Conservation (phyloP, 2,888 invertebrate species). For the Pyrrhia umbra region DNA sequence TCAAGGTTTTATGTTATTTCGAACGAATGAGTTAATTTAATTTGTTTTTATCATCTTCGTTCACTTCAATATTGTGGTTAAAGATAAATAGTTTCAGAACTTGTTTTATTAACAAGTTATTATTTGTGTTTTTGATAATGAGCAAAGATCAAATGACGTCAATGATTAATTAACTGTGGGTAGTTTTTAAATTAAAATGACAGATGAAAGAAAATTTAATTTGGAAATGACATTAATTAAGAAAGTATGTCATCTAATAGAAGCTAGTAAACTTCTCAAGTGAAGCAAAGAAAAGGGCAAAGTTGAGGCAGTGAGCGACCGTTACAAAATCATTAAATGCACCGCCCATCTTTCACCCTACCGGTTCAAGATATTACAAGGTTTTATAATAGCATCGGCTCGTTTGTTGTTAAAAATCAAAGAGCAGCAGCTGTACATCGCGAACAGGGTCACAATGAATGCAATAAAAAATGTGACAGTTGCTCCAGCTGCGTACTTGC, state of each 20-base stretch:
- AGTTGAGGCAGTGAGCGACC: constrained; percentile 55
- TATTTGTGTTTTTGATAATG: constrained; percentile 32
- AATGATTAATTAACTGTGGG: constrained; percentile 25
- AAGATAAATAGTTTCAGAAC: constrained; percentile 24
- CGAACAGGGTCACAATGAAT: constrained; percentile 70
- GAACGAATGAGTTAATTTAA: constrained; percentile 46
- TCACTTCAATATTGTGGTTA: constrained; percentile 28
- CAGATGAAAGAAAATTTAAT: background rate
- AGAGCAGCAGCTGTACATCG: constrained; percentile 81
- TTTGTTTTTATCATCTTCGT: constrained; percentile 45
- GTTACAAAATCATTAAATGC: constrained; percentile 65
- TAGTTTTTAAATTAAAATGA: constrained; percentile 12
- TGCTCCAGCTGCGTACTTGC: constrained; percentile 66
- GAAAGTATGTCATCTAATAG: constrained; percentile 23
- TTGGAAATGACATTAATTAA: constrained; percentile 4
- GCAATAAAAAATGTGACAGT: constrained; percentile 72
- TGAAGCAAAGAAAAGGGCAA: constrained; percentile 45
- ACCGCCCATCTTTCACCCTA: constrained; percentile 70
- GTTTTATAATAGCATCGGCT: constrained; percentile 59
- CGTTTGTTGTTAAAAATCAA: constrained; percentile 63
- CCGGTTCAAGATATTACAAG: constrained; percentile 60
- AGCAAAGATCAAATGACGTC: constrained; percentile 38
- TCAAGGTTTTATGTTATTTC: constrained; percentile 61
- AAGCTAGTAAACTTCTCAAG: constrained; percentile 31
- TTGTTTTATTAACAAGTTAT: constrained; percentile 30